Evolutionary conservation across 1,140 invertebrate genomes (phyloP), one percentile per base, ranked within the genome.

Genomic region (Zaprionus ornatus): DNA sequence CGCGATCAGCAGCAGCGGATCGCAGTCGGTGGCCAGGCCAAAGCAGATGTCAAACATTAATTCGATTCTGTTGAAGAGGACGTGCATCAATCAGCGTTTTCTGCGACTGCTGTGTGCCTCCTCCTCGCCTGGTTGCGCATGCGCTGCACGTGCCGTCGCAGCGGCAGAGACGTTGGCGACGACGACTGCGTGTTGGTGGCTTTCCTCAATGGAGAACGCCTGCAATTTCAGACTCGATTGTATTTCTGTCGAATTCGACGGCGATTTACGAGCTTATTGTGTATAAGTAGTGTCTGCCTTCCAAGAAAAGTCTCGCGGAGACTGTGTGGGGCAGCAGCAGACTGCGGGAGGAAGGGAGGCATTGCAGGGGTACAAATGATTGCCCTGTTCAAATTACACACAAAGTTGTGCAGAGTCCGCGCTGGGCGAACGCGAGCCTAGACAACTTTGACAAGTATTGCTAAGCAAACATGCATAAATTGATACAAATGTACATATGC

Each of bases 361-460:
- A 40, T 15, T 3, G 50, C 15, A 66, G 69, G 61, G 40, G 29
- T 32, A 32, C 74, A 77, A 77, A 77, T 77, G 62, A 77, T 77
- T 77, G 74, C 63, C 59, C 40, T 60, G 75, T 59, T 88, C 85
- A 74, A 90, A 90, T 88, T 88, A 88, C 84, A 84, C 63, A 90
- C 84, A 88, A 84, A 65, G 70, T 90, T 81, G 85, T 71, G 52
- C 78, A 29, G 42, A 64, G 21, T 50, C 56, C 40, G 40, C 40
- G 61, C 3, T 12, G 42, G 40, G 21, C 59, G 21, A 35, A 35
- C 40, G 40, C 40, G 40, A 40, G 6, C 56, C 84, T 81, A 88
- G 84, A 90, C 85, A 90, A 80, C 84, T 82, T 80, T 90, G 85
- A 88, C 84, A 88, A 90, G 83, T 88, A 88, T 88, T 90, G 84